Evolutionary conservation across 2,797 vertebrate species (phyloP), one percentile per base, ranked within the genome.

Genomic region (Alcedo atthis): DNA sequence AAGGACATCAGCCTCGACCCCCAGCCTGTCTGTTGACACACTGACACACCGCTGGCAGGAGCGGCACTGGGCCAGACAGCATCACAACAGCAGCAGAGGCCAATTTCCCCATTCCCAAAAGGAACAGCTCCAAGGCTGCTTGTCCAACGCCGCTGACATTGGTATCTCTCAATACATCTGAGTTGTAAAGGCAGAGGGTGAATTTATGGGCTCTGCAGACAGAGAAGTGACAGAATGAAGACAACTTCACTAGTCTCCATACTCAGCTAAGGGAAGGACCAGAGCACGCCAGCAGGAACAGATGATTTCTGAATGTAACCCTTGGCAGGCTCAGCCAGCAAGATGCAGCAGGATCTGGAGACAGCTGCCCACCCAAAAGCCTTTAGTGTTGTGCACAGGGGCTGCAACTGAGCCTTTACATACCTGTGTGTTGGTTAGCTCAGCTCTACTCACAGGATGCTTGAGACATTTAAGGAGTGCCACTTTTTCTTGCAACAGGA

Each of bases 141-240:
- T 30, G 40, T 71, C 33, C 87, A 81, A 35, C 0, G 0, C 51
- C 25, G 22, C 3, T 2, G 45, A 74, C 53, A 54, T 24, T 45
- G n/a, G 28, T 19, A 74, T 61, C 57, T 64, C 8, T 14, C 70
- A 83, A 45, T 55, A 81, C 20, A 61, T 18, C 55, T 3, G 1
- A 5, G 43, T 4, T 0, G 0, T 46, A 30, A 86, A 91, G 25
- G 83, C 59, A 87, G 43, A 81, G 33, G 5, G 45, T 62, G 85
- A 71, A 94, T 84, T 91, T 73, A 58, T 17, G 75, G 84, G 53
- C n/a, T 84, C 59, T 88, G 83, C 69, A 85, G 84, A n/a, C 61
- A 70, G 67, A 81, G 58, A 46, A 76, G 49, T 3, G 7, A 28
- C 40, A 85, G 62, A 80, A 82, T 1, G 15, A 77, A 80, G 68